Percentiles rank a stretch among this genome's conserved stretches.
These are phyloP conservation scores for Lingula anatina DNA, from an alignment of 2,888 invertebrate genomes.

Conservation along the genomic window DNA sequence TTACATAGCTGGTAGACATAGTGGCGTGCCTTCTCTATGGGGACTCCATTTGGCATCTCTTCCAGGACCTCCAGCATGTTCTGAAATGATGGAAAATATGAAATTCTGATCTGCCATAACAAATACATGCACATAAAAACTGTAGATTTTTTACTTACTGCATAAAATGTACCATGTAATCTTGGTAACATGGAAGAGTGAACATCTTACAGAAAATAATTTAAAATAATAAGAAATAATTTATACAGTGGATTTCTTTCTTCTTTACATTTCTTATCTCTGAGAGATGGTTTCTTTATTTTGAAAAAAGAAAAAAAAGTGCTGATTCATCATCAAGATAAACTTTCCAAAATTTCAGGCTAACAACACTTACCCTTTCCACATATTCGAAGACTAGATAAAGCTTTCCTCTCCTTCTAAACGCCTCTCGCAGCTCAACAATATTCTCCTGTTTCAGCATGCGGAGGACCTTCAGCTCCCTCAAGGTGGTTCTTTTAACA, in stretches of 20 bases:
- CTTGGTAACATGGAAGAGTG: no score
- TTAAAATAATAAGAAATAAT: no score
- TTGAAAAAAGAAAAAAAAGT: slow-evolving; percentile 3
- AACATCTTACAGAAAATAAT: no score
- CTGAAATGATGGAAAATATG: slow-evolving; percentile 27
- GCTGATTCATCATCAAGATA: not conserved
- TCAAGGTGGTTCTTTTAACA: slow-evolving; percentile 46
- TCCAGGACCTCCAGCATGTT: slow-evolving; percentile 51
- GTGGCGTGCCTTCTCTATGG: slow-evolving; percentile 41
- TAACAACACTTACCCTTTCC: slow-evolving; percentile 46
- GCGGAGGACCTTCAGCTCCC: slow-evolving; percentile 49
- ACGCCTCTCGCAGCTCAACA: slow-evolving; percentile 50
- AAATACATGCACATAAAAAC: no score
- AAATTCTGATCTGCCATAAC: no score
- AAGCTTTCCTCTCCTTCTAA: slow-evolving; percentile 46
- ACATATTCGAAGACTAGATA: slow-evolving; percentile 52
- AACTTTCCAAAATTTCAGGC: not conserved
- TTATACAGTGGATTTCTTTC: no score
- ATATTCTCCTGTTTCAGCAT: slow-evolving; percentile 50
- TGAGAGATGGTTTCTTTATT: no score
- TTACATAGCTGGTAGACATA: slow-evolving; percentile 48
- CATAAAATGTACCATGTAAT: no score
- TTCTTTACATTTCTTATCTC: no score
- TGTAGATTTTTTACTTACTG: no score
- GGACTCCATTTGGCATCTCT: slow-evolving; percentile 45